Evolutionary conservation across 2,888 invertebrate genomes (phyloP).

Genomic region (Slavum lentiscoides): DNA sequence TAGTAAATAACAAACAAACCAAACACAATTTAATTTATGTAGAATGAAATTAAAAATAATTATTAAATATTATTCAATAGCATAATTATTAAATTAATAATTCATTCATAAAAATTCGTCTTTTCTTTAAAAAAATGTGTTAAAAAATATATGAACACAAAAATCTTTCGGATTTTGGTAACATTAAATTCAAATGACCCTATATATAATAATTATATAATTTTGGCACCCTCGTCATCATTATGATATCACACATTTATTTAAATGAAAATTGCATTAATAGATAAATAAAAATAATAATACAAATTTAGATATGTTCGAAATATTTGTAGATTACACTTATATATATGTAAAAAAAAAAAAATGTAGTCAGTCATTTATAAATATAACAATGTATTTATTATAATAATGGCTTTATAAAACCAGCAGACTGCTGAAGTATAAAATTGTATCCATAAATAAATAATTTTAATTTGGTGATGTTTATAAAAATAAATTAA

Average conservation of each 20-base stretch:
- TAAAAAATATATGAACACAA: constrained; percentile 2
- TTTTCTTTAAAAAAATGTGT: too few species aligned
- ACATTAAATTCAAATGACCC: neutral
- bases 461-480: constrained; percentile 9
- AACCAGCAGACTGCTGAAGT: constrained; percentile 2
- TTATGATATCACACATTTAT: neutral
- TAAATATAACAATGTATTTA: constrained; percentile 27
- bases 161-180: neutral
- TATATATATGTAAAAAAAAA: neutral
- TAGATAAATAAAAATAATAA: constrained; percentile 20
- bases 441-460: constrained; percentile 22
- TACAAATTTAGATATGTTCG: neutral
- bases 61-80: neutral
- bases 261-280: constrained; percentile 5
- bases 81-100: neutral
- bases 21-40: neutral
- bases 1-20: too few species aligned
- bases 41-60: neutral
- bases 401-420: constrained; percentile 15
- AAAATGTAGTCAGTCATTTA: constrained; percentile 11
- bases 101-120: neutral
- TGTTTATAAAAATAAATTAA: constrained; percentile 33
- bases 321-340: constrained; percentile 3
- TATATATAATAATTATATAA: neutral
- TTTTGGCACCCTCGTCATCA: too few species aligned